Conservation (phyloP, 2,888 invertebrate species). For the Myopa tessellatipennis region DNA sequence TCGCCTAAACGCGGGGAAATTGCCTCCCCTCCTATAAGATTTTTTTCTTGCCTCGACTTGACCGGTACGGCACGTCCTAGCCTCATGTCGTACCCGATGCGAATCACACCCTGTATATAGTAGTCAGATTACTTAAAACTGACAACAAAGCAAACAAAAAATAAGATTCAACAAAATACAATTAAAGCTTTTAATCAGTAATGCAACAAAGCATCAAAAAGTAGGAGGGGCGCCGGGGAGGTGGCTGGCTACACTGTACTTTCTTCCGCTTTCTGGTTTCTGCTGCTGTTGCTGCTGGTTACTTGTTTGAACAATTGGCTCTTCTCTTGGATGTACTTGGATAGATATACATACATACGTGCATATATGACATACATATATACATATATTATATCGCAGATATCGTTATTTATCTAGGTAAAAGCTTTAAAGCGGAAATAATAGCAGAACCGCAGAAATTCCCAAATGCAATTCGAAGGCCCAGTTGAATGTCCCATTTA, state of each 20-base stretch:
- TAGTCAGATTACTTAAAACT: background rate
- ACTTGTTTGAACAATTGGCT: background rate
- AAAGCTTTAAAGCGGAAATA: background rate
- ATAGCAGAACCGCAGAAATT: background rate
- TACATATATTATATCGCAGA: too few relatives aligned
- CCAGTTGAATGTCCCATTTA: slow-evolving; percentile 18
- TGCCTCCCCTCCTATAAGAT: too few relatives aligned
- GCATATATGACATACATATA: too few relatives aligned
- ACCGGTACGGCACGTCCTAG: too few relatives aligned
- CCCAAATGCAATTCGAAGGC: background rate
- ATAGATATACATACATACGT: too few relatives aligned
- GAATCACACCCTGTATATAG: too few relatives aligned
- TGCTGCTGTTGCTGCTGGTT: background rate
- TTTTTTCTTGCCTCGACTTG: too few relatives aligned
- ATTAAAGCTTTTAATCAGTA: background rate
- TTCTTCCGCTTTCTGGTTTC: background rate
- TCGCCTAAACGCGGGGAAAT: too few relatives aligned
- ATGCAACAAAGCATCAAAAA: too few relatives aligned
- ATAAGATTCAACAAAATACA: background rate
- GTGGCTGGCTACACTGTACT: too few relatives aligned
- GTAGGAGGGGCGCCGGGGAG: too few relatives aligned
- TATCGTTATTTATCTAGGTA: background rate
- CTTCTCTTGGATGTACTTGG: background rate
- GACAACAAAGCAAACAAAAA: background rate
- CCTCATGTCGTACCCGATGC: too few relatives aligned